Conservation (phyloP, 1,140 invertebrate genomes). For the Heliothis subflexa region DNA sequence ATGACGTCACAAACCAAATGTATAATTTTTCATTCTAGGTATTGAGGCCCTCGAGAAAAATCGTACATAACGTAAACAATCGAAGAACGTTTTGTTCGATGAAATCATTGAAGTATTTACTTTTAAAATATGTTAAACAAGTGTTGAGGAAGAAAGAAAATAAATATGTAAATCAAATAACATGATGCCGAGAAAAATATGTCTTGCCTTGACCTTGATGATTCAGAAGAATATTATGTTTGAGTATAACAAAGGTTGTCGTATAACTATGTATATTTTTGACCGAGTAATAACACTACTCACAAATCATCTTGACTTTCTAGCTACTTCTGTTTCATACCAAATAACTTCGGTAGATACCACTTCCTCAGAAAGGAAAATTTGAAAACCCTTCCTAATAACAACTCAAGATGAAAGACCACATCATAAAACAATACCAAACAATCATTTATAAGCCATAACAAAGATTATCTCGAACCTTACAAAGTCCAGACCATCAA, state of each 20-base stretch:
- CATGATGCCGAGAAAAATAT: conserved; percentile 13
- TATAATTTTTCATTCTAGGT: conserved; percentile 30
- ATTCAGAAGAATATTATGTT: conserved; percentile 22
- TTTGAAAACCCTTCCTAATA: no score
- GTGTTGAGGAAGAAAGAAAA: conserved; percentile 17
- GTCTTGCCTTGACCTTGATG: conserved; percentile 31
- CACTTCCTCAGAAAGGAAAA: no score
- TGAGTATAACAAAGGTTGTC: neutral
- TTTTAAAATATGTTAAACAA: conserved; percentile 34
- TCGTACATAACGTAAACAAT: neutral
- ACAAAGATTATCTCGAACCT: neutral
- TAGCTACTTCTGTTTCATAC: no score
- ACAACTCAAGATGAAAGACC: no score
- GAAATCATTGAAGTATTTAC: conserved; percentile 14
- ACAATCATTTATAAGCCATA: no score
- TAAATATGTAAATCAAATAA: conserved; percentile 37
- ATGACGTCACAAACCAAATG: conserved; percentile 52
- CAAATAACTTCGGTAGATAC: no score
- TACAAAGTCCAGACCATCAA: neutral
- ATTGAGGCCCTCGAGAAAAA: conserved; percentile 2
- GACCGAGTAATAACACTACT: neutral
- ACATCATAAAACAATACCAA: no score
- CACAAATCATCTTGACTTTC: no score
- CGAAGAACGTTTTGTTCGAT: neutral
- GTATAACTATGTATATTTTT: neutral